Percentiles rank a stretch among this genome's conserved stretches.
phyloP scores from a whole-genome alignment of 2,888 invertebrate genomes.

The Chymomyza fuscimana region DNA sequence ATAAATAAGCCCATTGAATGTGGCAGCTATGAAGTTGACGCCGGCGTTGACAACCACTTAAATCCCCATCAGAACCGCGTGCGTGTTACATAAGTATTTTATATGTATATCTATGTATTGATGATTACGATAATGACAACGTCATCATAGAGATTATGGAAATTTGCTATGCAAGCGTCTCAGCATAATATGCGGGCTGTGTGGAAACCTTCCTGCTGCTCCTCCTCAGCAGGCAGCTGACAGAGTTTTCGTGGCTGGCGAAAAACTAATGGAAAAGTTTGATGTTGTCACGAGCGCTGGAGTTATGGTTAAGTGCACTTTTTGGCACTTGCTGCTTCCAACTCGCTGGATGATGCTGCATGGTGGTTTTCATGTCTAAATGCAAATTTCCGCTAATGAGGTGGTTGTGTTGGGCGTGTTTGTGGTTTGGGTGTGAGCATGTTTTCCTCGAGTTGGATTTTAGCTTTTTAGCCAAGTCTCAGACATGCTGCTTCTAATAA shows the following conservation, averaged over 20 bases:
- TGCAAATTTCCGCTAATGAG: slow-evolving; percentile 73
- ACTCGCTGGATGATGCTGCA: not conserved
- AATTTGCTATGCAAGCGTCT: slow-evolving; percentile 8
- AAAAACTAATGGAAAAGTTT: slow-evolving; percentile 64
- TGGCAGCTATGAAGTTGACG: slow-evolving; percentile 3
- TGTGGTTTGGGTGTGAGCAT: slow-evolving; percentile 24
- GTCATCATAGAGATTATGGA: slow-evolving; percentile 33
- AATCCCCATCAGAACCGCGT: slow-evolving; percentile 27
- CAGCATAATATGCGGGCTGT: slow-evolving; percentile 43
- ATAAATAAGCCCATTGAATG: slow-evolving; percentile 14
- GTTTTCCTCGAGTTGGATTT: not conserved
- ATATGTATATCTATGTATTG: not conserved
- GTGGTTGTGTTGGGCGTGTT: slow-evolving; percentile 16
- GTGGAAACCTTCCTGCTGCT: too few relatives aligned
- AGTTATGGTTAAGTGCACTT: slow-evolving; percentile 74
- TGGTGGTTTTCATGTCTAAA: slow-evolving; percentile 49
- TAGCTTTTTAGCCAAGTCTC: slow-evolving; percentile 27
- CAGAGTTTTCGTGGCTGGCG: slow-evolving; percentile 6
- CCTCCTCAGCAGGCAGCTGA: slow-evolving; percentile 1
- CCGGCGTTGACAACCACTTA: slow-evolving; percentile 39
- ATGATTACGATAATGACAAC: slow-evolving; percentile 31
- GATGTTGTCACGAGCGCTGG: slow-evolving; percentile 56
- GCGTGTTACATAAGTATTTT: slow-evolving; percentile 6
- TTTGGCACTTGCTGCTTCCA: slow-evolving; percentile 25
- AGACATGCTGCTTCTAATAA: slow-evolving; percentile 38